Base-by-base conservation (phyloP, 2,888 invertebrate species). In the Amorpha juglandis region DNA sequence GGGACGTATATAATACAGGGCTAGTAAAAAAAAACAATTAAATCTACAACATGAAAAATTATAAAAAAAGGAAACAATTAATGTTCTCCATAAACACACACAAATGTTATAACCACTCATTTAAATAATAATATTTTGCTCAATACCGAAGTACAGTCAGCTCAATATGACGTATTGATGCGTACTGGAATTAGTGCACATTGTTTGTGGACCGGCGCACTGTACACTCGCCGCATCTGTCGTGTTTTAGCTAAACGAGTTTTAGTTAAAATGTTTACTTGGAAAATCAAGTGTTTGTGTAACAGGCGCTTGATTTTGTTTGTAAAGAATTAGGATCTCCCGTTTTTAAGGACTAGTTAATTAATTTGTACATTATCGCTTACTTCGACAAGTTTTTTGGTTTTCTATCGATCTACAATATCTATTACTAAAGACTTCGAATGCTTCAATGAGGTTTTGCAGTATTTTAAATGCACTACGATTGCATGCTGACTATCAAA, bases 151-250 rank as follows among this genome's bases (percentile, higher is more conserved):
- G 74, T 74, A 63, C 70, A 69, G 72, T 69, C 69, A 70, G 78
- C 78, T 82, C 85, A 82, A 82, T 87, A 82, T 84, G 84, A 84
- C 78, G 85, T 87, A 86, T 87, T 84, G 87, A 83, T 85, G 81
- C 75, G 79, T 70, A 75, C 75, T 70, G 71, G 86, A 90, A 92
- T 92, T 91, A 92, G 88, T 77, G 81, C 64, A 84, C 76, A 91
- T 92, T 91, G 92, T 87, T 79, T 91, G 86, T 83, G 81, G 67
- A 76, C 72, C 74, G 74, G 71, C 70, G 70, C 72, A 67, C 75
- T 65, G 76, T 80, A 77, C 81, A 79, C 84, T 81, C 75, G 73
- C 70, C 77, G 84, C 92, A 92, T 92, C 92, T 92, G 92, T 86
- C 89, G 81, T 68, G 78, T 79, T 89, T 83, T 86, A 78, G 70